Evolutionary conservation across 2,113 vertebrate species (phyloP).

Genomic region (Pseudorhombus dupliciocellatus): DNA sequence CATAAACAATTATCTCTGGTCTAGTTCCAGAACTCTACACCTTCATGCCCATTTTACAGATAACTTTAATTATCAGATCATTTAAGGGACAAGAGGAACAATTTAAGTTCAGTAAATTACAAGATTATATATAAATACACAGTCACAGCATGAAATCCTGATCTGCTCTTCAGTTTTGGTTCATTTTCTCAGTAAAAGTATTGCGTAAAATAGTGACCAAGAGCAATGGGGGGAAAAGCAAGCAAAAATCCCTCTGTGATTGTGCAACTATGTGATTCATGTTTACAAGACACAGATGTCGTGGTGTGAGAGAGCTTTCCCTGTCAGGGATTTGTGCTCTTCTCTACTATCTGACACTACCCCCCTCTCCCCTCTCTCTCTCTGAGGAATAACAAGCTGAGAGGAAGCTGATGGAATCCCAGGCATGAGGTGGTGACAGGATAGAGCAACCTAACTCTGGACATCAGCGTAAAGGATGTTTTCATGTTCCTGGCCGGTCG

Average conservation of each 20-base stretch:
- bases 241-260: conserved; percentile 31
- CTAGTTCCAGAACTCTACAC: neutral
- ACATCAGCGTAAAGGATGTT: conserved; percentile 57
- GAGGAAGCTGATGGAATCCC: conserved; percentile 80
- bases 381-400: conserved; percentile 61
- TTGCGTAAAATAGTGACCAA: neutral
- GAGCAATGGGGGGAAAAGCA: conserved; percentile 11
- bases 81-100: neutral
- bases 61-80: neutral
- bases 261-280: conserved; percentile 53
- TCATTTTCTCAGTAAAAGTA: neutral
- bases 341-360: conserved; percentile 54
- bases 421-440: conserved; percentile 78
- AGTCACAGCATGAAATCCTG: neutral
- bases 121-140: neutral
- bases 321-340: conserved; percentile 53
- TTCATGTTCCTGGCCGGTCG: conserved; percentile 48
- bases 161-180: neutral
- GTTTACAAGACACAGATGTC: conserved; percentile 61
- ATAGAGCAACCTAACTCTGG: conserved; percentile 73
- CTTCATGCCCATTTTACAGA: neutral
- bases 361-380: conserved; percentile 12
- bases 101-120: neutral
- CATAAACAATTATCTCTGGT: conserved; percentile 14
- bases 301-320: conserved; percentile 51